Evolutionary conservation across 1,140 invertebrate species (phyloP), one percentile per base, ranked within the genome.

Genomic region (Pogonognathellus flavescens): DNA sequence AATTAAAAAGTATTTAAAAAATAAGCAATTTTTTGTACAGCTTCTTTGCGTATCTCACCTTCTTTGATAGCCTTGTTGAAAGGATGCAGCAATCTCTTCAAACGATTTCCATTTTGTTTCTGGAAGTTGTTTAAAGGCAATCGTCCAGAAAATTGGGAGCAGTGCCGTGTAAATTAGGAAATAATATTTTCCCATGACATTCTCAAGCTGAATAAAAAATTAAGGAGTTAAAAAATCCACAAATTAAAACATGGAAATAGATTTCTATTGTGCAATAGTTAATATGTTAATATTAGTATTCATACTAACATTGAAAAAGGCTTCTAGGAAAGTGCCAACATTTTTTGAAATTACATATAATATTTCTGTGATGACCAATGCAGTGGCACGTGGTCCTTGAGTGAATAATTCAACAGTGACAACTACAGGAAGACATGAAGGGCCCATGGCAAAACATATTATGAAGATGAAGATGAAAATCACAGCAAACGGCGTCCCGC

Each of bases 271-370:
- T 7, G 41, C 9, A 18, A 53, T 4, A 11, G 16, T 3, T 72
- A 72, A 41, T 31, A n/a, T n/a, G n/a, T 22, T 25, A 25, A 57
- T 22, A 49, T n/a, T n/a, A 25, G 16, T 16, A 57, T 86, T 87
- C 91, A 90, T 22, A 86, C 86, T 91, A 90, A 95, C 96, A 94
- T 96, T 96, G 95, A 98, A 95, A 91, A 94, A 95, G 89, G 95
- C 97, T 93, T 99, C 98, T 89, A 94, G 94, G 90, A 98, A 97
- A 89, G 97, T 98, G 89, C 99, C 98, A 84, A 98, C 92, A 92
- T 99, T 99, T 92, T 99, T 99, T 89, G 97, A 96, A 90, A 97
- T 93, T 98, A 98, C 99, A 93, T 99, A 99, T 91, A 98, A 96
- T 88, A 99, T 93, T 25, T 98, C 97, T 20, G 98, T 97, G 88